phyloP scores from a whole-genome alignment of 2,888 invertebrate species.

The Noctua fimbriata region DNA sequence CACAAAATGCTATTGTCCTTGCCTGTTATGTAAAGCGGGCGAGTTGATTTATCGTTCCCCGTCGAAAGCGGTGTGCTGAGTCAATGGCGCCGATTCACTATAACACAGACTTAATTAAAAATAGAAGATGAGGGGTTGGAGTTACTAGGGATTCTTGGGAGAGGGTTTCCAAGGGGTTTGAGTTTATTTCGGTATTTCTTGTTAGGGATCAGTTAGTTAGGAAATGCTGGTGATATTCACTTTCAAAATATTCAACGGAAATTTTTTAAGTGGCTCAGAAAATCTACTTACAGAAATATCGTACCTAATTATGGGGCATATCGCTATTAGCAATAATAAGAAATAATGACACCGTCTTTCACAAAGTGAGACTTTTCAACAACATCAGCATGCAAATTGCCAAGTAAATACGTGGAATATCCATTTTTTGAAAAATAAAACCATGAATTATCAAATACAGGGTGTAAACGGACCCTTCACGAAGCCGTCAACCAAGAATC shows the following conservation, averaged over 20 bases:
- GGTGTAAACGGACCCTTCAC: too few species aligned
- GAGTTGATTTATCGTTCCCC: constrained; percentile 48
- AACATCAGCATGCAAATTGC: neutral
- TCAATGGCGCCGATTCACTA: constrained; percentile 49
- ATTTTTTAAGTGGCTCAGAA: neutral
- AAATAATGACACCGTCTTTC: neutral
- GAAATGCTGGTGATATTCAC: neutral
- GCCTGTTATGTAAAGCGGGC: constrained; percentile 40
- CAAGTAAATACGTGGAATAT: neutral
- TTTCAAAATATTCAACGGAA: neutral
- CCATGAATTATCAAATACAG: neutral
- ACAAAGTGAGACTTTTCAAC: neutral
- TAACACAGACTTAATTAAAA: constrained; percentile 47
- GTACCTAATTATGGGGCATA: neutral
- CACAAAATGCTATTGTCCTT: constrained; percentile 47
- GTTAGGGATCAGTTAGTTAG: neutral
- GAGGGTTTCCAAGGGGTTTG: too few species aligned
- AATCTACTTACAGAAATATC: neutral
- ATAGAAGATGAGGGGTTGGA: constrained; percentile 1
- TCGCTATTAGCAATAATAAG: neutral
- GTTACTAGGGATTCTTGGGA: constrained; percentile 8
- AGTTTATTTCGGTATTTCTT: neutral
- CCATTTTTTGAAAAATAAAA: neutral
- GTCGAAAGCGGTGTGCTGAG: constrained; percentile 20
- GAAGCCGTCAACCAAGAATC: too few species aligned